Evolutionary conservation across 1,140 invertebrate genomes (phyloP).

Genomic region (Bombus vancouverensis): DNA sequence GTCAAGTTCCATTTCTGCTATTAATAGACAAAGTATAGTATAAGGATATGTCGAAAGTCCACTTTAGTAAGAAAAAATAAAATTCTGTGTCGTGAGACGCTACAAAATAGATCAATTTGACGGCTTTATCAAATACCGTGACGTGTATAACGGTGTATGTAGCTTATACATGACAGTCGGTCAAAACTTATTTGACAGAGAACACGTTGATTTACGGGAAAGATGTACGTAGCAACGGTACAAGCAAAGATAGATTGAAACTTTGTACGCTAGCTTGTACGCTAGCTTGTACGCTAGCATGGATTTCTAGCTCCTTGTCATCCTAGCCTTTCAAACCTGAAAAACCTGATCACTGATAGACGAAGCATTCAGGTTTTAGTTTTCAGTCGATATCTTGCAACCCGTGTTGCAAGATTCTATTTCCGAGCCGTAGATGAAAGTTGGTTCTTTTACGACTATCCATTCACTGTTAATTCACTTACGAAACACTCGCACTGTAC

Average conservation of each 20-base stretch:
- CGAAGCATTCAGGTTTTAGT: background rate
- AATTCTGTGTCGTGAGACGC: too few species aligned
- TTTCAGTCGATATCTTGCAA: background rate
- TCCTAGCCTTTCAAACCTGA: slow-evolving; percentile 2
- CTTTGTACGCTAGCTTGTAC: background rate
- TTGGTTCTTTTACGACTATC: background rate
- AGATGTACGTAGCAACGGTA: too few species aligned
- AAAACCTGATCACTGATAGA: slow-evolving; percentile 8
- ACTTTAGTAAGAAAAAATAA: too few species aligned
- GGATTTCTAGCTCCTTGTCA: background rate
- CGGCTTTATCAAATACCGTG: background rate
- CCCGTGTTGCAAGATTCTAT: background rate
- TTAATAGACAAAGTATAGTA: background rate
- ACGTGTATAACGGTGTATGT: background rate
- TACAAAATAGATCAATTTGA: too few species aligned
- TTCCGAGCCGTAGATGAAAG: background rate
- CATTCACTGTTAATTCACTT: background rate
- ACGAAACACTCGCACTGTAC: background rate
- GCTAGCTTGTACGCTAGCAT: background rate
- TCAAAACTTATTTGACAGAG: too few species aligned
- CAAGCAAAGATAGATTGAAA: too few species aligned
- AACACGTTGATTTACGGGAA: background rate
- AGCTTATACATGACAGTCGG: background rate
- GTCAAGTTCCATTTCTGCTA: too few species aligned
- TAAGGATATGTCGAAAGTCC: too few species aligned